Evolutionary conservation across 2,888 invertebrate genomes (phyloP).

Genomic region (Spilosoma lubricipeda): DNA sequence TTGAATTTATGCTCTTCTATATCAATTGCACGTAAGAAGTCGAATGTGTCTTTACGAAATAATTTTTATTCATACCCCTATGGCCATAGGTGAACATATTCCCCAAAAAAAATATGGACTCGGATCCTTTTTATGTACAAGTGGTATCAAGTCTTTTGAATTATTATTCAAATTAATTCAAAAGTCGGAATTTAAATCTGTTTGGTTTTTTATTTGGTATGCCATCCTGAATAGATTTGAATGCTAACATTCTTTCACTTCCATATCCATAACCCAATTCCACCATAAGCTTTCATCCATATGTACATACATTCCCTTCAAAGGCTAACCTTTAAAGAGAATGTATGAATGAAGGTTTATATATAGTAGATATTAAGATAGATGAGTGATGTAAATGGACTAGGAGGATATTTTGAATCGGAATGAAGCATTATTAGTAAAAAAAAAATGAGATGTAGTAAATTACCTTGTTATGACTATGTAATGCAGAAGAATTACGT

Average conservation of each 20-base stretch:
- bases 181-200: background rate
- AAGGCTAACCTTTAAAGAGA: background rate
- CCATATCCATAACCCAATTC: too few species aligned
- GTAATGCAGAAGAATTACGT: too few species aligned
- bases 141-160: background rate
- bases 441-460: too few species aligned
- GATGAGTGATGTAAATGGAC: background rate
- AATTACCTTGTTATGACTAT: too few species aligned
- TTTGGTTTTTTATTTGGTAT: background rate
- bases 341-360: background rate
- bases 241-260: too few species aligned
- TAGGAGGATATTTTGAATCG: too few species aligned
- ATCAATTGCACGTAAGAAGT: background rate
- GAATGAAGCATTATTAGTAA: too few species aligned
- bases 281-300: too few species aligned
- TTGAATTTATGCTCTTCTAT: constrained; percentile 17
- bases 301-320: too few species aligned
- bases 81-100: background rate
- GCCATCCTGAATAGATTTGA: background rate
- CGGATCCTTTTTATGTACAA: background rate
- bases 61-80: background rate
- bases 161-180: background rate
- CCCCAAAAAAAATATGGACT: background rate
- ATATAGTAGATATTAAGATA: background rate
- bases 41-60: background rate